phyloP scores from a whole-genome alignment of 37 sponge, comb jelly and placozoan species.

The Oscarella lobularis region DNA sequence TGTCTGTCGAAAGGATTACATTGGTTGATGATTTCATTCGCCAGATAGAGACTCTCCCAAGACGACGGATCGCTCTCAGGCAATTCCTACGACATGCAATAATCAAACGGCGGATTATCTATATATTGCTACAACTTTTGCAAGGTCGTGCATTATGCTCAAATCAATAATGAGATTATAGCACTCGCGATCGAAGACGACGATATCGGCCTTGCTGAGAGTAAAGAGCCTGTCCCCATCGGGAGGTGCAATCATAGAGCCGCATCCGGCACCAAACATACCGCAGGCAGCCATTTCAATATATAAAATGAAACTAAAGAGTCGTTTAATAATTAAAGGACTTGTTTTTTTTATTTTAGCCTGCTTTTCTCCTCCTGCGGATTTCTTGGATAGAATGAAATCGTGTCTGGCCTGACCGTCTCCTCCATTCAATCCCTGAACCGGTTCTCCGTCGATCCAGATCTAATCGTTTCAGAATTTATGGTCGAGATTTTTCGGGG shows the following conservation, averaged over 20 bases:
- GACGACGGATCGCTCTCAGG: slow-evolving; percentile 18
- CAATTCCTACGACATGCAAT: no score
- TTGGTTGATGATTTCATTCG: slow-evolving; percentile 47
- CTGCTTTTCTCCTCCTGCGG: no score
- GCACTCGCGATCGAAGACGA: slow-evolving; percentile 28
- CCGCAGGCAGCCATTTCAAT: slow-evolving; percentile 38
- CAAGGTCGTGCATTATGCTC: slow-evolving; percentile 26
- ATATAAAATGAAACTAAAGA: slow-evolving; percentile 21
- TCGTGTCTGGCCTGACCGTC: slow-evolving; percentile 18
- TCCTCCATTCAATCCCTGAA: slow-evolving; percentile 22
- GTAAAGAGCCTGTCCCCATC: slow-evolving; percentile 13
- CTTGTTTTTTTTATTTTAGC: no score
- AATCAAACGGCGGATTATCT: no score
- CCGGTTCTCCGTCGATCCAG: slow-evolving; percentile 25
- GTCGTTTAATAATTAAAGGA: no score
- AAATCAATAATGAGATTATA: slow-evolving; percentile 41
- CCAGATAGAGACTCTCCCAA: slow-evolving; percentile 51
- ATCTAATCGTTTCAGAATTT: slow-evolving; percentile 9
- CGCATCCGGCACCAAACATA: slow-evolving; percentile 57
- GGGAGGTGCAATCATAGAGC: slow-evolving; percentile 59
- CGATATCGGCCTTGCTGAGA: slow-evolving; percentile 24
- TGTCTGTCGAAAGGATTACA: slow-evolving; percentile 13
- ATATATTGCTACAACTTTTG: no score
- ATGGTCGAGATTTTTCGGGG: background rate
- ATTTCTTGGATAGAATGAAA: slow-evolving; percentile 21